Percentiles rank a stretch among this genome's conserved stretches.
These are phyloP conservation scores for Phortica okadai DNA, from an alignment of 2,888 invertebrate species.

Conservation along the genomic window DNA sequence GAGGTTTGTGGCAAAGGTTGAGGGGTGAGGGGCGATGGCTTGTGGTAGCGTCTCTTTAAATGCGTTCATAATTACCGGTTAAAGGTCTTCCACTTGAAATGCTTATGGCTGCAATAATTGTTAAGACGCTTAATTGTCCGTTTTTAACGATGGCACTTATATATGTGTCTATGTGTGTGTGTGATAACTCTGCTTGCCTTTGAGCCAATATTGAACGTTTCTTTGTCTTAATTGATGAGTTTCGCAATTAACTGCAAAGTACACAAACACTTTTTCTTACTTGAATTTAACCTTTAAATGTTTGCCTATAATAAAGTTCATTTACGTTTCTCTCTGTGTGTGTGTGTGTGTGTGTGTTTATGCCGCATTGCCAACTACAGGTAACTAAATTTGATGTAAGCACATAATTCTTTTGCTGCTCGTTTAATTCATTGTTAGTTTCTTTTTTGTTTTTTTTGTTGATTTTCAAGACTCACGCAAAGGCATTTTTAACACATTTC, in stretches of 20 bases:
- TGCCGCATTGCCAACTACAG: background rate
- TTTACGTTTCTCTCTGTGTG: background rate
- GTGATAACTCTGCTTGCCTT: background rate
- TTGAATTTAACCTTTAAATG: slow-evolving; percentile 43
- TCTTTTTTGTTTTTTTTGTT: background rate
- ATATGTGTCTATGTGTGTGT: background rate
- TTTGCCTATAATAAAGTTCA: background rate
- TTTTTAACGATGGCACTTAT: slow-evolving; percentile 57
- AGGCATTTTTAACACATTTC: background rate
- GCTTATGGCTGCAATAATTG: slow-evolving; percentile 64
- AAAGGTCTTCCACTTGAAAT: slow-evolving; percentile 33
- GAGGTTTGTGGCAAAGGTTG: too few species aligned
- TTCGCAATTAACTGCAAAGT: slow-evolving; percentile 72
- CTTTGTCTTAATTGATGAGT: slow-evolving; percentile 67
- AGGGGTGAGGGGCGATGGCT: background rate
- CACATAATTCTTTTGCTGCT: background rate
- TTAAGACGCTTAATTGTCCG: slow-evolving; percentile 70
- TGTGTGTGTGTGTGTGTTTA: too few species aligned
- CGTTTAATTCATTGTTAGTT: background rate
- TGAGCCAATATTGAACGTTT: slow-evolving; percentile 33
- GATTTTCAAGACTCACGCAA: background rate
- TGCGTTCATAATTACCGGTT: slow-evolving; percentile 61
- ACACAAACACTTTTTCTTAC: slow-evolving; percentile 3
- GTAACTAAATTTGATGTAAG: background rate
- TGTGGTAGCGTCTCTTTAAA: slow-evolving; percentile 18